These are phyloP conservation scores for Myodes glareolus DNA, from an alignment of 2,113 vertebrate species.

Conservation along the genomic window DNA sequence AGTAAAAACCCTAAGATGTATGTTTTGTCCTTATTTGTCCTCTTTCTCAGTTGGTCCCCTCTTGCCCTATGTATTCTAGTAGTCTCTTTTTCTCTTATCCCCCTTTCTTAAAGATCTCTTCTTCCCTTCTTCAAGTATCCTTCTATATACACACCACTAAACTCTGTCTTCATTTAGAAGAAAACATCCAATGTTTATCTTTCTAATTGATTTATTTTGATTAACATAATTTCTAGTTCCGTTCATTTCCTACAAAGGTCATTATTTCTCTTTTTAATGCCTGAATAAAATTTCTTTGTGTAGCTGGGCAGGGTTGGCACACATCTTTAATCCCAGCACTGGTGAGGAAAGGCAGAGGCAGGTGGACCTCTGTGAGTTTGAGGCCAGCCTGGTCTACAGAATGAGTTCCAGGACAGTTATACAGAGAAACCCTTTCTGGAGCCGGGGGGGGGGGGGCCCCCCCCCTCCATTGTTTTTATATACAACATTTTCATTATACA, in stretches of 20 bases:
- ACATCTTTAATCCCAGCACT: background rate
- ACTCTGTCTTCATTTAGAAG: background rate
- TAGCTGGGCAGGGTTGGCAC: background rate
- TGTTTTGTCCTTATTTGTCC: background rate
- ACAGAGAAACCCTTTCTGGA: background rate
- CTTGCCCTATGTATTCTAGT: background rate
- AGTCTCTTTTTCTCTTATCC: background rate
- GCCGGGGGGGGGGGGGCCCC: rapidly evolving
- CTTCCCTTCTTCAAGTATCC: background rate
- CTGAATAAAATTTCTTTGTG: background rate
- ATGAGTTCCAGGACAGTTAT: background rate
- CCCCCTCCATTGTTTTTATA: background rate
- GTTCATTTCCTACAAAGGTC: background rate
- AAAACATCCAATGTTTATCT: background rate
- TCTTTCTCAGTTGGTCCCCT: background rate
- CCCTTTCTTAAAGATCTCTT: background rate
- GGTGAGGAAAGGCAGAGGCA: background rate
- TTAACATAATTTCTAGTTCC: background rate
- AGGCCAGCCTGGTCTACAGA: background rate
- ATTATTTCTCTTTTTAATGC: background rate
- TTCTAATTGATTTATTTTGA: background rate
- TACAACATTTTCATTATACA: background rate
- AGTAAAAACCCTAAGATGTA: background rate
- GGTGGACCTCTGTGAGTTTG: background rate
- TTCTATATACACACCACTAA: background rate